These are phyloP conservation scores for Rhynchomys soricoides DNA, from an alignment of 2,113 vertebrate genomes.

Conservation along the genomic window DNA sequence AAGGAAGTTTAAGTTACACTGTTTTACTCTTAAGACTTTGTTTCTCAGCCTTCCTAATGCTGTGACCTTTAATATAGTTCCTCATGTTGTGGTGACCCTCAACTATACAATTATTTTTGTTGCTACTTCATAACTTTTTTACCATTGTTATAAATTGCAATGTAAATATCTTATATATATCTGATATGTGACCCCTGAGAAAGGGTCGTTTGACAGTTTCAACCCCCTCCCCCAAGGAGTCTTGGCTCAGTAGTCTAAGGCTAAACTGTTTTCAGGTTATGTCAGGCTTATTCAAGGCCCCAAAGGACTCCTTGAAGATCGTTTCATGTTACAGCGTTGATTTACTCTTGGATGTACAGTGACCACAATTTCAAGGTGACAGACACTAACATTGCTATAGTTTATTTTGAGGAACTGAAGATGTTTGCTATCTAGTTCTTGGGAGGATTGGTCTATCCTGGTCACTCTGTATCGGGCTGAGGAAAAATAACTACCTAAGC, in stretches of 20 bases:
- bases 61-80: background rate
- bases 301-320: background rate
- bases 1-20: conserved; percentile 10
- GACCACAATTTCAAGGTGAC: background rate
- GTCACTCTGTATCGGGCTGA: background rate
- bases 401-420: conserved; percentile 21
- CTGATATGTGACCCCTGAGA: background rate
- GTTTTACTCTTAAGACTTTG: background rate
- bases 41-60: background rate
- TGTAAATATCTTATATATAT: background rate
- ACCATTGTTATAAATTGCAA: background rate
- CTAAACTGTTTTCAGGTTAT: background rate
- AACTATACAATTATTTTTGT: background rate
- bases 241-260: background rate
- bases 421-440: conserved; percentile 19
- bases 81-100: background rate
- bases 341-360: background rate
- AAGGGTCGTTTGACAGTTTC: background rate
- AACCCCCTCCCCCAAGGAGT: too few relatives aligned
- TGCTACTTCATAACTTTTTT: background rate
- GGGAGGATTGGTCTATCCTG: background rate
- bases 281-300: background rate
- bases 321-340: conserved; percentile 47
- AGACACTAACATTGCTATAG: background rate
- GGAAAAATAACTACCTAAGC: background rate